Conservation (phyloP, 2,888 invertebrate species). For the Chymomyza procnemis region DNA sequence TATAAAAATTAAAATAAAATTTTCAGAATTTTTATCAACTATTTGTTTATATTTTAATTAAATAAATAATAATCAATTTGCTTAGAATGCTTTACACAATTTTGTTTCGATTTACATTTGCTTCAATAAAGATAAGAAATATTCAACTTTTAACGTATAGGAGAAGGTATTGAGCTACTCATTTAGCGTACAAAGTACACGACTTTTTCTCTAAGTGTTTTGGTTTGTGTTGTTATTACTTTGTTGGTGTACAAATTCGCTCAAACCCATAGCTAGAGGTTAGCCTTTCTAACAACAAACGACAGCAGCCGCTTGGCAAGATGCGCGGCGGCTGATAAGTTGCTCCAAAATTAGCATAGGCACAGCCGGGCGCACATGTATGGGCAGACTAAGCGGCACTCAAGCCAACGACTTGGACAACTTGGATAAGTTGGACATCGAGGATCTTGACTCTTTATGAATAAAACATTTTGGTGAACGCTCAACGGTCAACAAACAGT, state of each 20-base stretch:
- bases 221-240: neutral
- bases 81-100: no score
- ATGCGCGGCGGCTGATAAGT: constrained; percentile 66
- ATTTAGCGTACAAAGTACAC: no score
- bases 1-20: no score
- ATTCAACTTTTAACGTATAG: no score
- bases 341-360: constrained; percentile 64
- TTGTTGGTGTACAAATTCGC: neutral
- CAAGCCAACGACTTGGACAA: constrained; percentile 21
- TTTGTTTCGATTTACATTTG: no score
- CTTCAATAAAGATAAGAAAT: no score
- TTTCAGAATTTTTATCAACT: no score
- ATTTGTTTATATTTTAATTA: no score
- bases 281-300: constrained; percentile 42
- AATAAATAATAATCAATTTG: no score
- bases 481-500: constrained; percentile 3
- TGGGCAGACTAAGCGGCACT: constrained; percentile 39
- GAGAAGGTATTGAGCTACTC: no score
- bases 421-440: constrained; percentile 27
- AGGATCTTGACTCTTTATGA: constrained; percentile 66
- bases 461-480: constrained; percentile 63
- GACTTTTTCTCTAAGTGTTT: neutral
- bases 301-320: constrained; percentile 55
- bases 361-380: constrained; percentile 15
- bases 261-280: neutral